Evolutionary conservation across 1,140 invertebrate genomes (phyloP).

Genomic region (Drosophila rufa): DNA sequence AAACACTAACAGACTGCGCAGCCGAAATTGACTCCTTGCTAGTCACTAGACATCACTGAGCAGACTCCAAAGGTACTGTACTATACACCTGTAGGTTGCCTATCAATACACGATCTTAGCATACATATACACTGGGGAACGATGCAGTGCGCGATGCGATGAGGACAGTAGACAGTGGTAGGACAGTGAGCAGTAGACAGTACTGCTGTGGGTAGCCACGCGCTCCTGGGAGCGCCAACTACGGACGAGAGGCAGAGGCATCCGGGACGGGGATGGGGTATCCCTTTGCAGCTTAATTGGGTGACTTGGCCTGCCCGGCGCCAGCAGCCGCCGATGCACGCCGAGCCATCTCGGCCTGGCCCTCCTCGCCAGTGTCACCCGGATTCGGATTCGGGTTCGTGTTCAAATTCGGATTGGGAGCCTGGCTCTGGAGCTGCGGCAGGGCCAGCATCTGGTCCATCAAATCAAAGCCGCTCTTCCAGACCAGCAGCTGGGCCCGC

Average conservation of each 20-base stretch:
- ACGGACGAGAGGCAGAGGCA: slow-evolving; percentile 11
- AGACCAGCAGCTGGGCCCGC: slow-evolving; percentile 85
- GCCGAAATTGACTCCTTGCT: slow-evolving; percentile 23
- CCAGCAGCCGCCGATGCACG: slow-evolving; percentile 53
- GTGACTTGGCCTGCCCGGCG: slow-evolving; percentile 22
- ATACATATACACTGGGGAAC: slow-evolving; percentile 3
- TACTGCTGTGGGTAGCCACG: not conserved
- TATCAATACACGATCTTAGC: slow-evolving; percentile 17
- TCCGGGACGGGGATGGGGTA: not conserved
- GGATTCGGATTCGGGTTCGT: not conserved
- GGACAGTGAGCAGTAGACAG: slow-evolving; percentile 11
- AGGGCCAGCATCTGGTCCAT: slow-evolving; percentile 73
- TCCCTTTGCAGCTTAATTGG: slow-evolving; percentile 25
- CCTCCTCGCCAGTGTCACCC: not conserved
- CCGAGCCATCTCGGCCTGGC: slow-evolving; percentile 38
- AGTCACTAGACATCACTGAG: slow-evolving; percentile 7
- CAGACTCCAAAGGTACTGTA: slow-evolving; percentile 27
- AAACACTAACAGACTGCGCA: slow-evolving; percentile 41
- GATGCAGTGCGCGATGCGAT: not conserved
- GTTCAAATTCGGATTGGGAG: not conserved
- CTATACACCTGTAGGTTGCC: slow-evolving; percentile 15
- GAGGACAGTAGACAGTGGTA: not conserved
- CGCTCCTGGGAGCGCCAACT: not conserved
- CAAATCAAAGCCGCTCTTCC: slow-evolving; percentile 86
- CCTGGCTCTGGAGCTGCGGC: slow-evolving; percentile 51